Percentiles rank a stretch among this genome's conserved stretches.
Evolutionary conservation across 2,888 invertebrate species (phyloP).

Genomic region (Amphiduros pacificus): DNA sequence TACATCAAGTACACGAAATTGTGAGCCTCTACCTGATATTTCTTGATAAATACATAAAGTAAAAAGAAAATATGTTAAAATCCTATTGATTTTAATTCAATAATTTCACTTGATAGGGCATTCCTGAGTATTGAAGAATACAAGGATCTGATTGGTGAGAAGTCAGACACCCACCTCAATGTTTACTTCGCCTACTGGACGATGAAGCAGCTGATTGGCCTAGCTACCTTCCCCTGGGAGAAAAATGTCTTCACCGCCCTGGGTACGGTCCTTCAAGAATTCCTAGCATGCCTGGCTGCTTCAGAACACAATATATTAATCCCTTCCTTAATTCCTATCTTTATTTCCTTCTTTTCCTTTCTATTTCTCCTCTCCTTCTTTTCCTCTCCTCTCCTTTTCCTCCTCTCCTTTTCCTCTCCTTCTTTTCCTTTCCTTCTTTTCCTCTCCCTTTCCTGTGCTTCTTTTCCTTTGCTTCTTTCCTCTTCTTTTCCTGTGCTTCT

Average conservation of each 20-base stretch:
- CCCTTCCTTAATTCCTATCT: too few relatives aligned
- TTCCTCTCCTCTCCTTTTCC: not conserved
- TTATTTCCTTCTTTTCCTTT: not conserved
- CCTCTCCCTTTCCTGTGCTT: not conserved
- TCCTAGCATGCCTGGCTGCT: too few relatives aligned
- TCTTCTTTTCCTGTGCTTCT: not conserved
- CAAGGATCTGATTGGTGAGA: constrained; percentile 36
- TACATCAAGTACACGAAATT: too few relatives aligned
- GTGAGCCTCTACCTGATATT: too few relatives aligned
- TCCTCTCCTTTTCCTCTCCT: not conserved
- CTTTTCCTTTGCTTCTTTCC: not conserved
- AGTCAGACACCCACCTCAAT: constrained; percentile 38
- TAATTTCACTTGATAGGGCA: constrained; percentile 31
- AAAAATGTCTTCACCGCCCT: constrained; percentile 40
- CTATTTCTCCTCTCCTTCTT: not conserved
- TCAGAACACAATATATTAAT: too few relatives aligned
- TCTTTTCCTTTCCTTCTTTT: not conserved
- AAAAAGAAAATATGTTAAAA: too few relatives aligned
- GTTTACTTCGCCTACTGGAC: constrained; percentile 47
- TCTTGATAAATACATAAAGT: too few relatives aligned
- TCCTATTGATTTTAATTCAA: too few relatives aligned
- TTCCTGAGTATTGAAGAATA: constrained; percentile 48
- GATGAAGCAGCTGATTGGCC: constrained; percentile 39
- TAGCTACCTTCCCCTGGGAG: constrained; percentile 57
- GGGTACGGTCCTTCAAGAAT: too few relatives aligned